Percentiles rank a stretch among this genome's conserved stretches.
These are phyloP conservation scores for Rapana venosa DNA, from an alignment of 2,888 invertebrate species.

Conservation along the genomic window DNA sequence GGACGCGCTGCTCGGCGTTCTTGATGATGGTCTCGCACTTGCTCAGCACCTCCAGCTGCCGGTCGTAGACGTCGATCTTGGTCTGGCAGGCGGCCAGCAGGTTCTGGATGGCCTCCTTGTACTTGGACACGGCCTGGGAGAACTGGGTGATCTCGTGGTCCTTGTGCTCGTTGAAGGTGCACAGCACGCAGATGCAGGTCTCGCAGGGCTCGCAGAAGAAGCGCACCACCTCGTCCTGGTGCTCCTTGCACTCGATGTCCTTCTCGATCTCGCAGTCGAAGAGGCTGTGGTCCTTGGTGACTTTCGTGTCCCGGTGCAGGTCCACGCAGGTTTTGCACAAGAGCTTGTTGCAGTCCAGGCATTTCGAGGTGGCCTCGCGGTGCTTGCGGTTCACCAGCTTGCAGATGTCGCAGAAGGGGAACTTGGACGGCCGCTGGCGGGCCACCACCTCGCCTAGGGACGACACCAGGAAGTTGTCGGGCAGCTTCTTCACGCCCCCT, in stretches of 20 bases:
- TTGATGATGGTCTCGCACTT: conserved; percentile 75
- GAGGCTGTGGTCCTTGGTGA: conserved; percentile 77
- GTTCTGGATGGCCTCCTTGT: conserved; percentile 76
- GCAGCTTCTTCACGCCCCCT: conserved; percentile 79
- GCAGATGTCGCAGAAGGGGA: conserved; percentile 78
- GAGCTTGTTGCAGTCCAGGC: conserved; percentile 78
- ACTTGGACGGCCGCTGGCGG: conserved; percentile 76
- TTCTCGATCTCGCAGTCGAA: conserved; percentile 79
- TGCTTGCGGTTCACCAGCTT: conserved; percentile 76
- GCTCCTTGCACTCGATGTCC: conserved; percentile 78
- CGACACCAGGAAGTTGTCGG: conserved; percentile 79
- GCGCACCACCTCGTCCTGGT: conserved; percentile 77
- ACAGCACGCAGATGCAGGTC: conserved; percentile 78
- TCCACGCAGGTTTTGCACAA: conserved; percentile 77
- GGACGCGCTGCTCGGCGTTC: conserved; percentile 75
- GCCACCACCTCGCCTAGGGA: conserved; percentile 76
- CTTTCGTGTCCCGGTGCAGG: conserved; percentile 76
- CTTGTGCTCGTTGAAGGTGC: conserved; percentile 78
- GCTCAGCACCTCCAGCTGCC: conserved; percentile 69
- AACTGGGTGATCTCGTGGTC: conserved; percentile 77
- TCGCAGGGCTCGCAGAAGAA: conserved; percentile 79
- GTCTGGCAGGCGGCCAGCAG: conserved; percentile 73
- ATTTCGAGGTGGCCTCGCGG: conserved; percentile 77
- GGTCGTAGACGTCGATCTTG: conserved; percentile 74
- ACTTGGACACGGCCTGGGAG: conserved; percentile 76